These are phyloP conservation scores for Epinephelus fuscoguttatus DNA, from an alignment of 2,113 vertebrate species.

Conservation along the genomic window DNA sequence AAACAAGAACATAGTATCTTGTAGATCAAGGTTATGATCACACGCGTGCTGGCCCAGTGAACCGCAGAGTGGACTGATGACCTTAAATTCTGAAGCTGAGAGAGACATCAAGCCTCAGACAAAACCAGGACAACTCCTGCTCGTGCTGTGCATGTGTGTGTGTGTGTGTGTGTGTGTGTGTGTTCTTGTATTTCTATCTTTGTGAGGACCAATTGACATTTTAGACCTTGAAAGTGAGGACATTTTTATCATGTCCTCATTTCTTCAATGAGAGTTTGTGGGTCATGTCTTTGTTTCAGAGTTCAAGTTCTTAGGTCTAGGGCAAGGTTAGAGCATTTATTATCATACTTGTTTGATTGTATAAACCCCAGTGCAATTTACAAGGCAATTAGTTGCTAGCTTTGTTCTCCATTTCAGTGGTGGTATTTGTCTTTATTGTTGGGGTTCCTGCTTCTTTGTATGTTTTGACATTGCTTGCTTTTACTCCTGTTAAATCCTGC, in stretches of 20 bases:
- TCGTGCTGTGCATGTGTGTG: background rate
- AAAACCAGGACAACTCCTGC: background rate
- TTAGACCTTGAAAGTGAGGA: background rate
- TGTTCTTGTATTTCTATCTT: background rate
- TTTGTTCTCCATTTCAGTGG: no score
- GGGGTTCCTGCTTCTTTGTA: no score
- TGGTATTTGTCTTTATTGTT: no score
- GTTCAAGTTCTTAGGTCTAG: no score
- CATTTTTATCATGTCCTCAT: background rate
- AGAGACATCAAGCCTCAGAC: background rate
- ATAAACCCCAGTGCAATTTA: no score
- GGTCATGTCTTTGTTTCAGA: no score
- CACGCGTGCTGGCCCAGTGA: background rate
- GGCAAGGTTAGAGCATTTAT: no score
- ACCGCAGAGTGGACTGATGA: background rate
- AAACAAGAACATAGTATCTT: background rate
- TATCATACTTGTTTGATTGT: no score
- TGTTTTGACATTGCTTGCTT: no score
- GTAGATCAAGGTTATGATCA: background rate
- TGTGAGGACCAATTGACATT: background rate
- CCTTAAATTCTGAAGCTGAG: background rate
- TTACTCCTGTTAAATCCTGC: no score
- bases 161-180: background rate
- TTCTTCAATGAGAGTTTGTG: background rate
- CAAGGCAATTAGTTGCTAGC: no score